These are phyloP conservation scores for Ceratoteleas bidentatus DNA, from an alignment of 1,140 invertebrate species.

Conservation along the genomic window DNA sequence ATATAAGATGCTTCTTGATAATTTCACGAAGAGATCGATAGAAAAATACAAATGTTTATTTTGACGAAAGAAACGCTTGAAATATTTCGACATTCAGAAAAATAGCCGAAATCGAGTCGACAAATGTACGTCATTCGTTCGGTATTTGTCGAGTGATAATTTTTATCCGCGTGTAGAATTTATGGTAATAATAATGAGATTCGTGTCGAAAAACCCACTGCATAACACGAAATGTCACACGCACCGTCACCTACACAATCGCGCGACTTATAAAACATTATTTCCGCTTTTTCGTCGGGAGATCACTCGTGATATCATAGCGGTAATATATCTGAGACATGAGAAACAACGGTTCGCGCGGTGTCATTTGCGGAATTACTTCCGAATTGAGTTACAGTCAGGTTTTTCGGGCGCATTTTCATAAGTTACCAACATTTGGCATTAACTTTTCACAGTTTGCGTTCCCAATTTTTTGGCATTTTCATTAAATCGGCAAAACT, in stretches of 20 bases:
- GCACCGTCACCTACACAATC: conserved; percentile 34
- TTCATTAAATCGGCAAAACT: too few species aligned
- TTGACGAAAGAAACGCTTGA: too few species aligned
- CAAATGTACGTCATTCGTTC: not conserved
- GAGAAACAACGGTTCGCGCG: conserved; percentile 18
- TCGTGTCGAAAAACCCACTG: conserved; percentile 26
- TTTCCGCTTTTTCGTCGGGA: conserved; percentile 35
- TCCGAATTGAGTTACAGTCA: conserved; percentile 16
- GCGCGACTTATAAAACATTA: conserved; percentile 43
- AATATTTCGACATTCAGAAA: too few species aligned
- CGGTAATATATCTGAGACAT: conserved; percentile 17
- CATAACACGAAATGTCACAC: conserved; percentile 41
- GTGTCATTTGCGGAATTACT: conserved; percentile 18
- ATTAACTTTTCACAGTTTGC: too few species aligned
- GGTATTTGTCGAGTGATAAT: conserved; percentile 2
- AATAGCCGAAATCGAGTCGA: not conserved
- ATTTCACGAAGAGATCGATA: too few species aligned
- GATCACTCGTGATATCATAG: conserved; percentile 31
- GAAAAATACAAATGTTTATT: too few species aligned
- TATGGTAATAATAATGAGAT: conserved; percentile 32
- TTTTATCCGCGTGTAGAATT: conserved; percentile 27
- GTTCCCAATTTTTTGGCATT: too few species aligned
- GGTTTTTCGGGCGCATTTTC: too few species aligned
- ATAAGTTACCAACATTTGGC: too few species aligned
- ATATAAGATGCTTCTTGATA: too few species aligned